A percentile compares a stretch with the other conserved stretches of the same genome.
Evolutionary conservation across 1,140 invertebrate species (phyloP).

Genomic region (Drosophila pallidifrons): DNA sequence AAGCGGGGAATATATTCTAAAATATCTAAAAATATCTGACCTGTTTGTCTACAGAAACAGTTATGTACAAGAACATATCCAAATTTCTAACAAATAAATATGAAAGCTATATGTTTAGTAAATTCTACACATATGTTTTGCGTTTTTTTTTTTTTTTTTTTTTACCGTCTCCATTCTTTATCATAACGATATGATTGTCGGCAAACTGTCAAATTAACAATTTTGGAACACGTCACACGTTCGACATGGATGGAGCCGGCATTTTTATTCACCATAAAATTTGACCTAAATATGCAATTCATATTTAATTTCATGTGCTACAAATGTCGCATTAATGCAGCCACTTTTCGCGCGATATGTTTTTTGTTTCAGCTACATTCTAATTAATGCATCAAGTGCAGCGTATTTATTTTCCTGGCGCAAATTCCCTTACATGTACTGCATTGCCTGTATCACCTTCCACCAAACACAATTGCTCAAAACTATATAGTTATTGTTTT

Average conservation of each 20-base stretch:
- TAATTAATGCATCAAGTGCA: background rate
- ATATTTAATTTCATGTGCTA: background rate
- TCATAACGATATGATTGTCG: background rate
- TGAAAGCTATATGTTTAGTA: too few relatives aligned
- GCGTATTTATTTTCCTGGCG: background rate
- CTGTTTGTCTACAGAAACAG: background rate
- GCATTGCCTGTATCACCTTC: background rate
- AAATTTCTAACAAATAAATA: too few relatives aligned
- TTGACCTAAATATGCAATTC: background rate
- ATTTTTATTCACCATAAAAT: background rate
- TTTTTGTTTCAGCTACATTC: background rate
- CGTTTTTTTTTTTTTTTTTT: too few relatives aligned
- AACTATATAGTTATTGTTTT: background rate
- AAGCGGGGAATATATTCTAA: too few relatives aligned
- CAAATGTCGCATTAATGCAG: background rate
- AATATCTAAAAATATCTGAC: too few relatives aligned
- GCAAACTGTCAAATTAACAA: background rate
- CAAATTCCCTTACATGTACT: background rate
- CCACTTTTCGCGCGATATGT: too few relatives aligned
- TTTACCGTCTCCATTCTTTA: background rate
- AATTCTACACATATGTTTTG: too few relatives aligned
- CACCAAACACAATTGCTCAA: background rate
- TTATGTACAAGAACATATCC: too few relatives aligned
- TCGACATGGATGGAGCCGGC: background rate
- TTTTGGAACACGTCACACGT: constrained; percentile 17